Evolutionary conservation across 1,140 invertebrate genomes (phyloP).

Genomic region (Drosophila repletoides): DNA sequence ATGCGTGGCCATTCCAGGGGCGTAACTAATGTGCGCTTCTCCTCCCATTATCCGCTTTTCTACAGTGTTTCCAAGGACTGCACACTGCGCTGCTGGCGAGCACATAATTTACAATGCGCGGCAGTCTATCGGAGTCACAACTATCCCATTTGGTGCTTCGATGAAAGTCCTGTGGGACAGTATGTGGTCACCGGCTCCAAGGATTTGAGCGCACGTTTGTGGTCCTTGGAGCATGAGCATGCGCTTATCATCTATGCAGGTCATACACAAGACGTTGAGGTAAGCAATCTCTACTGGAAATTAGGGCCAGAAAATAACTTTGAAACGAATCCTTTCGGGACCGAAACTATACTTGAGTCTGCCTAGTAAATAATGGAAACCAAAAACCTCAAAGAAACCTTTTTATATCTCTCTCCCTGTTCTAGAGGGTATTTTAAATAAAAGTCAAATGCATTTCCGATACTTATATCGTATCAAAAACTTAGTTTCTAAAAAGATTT

Average conservation of each 20-base stretch:
- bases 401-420: too few species aligned
- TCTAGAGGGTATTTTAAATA: too few species aligned
- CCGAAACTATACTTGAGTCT: too few species aligned
- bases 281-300: too few species aligned
- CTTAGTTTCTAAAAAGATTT: too few species aligned
- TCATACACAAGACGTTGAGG: constrained; percentile 92
- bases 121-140: constrained; percentile 91
- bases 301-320: too few species aligned
- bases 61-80: constrained; percentile 90
- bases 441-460: neutral
- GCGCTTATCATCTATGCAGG: constrained; percentile 91
- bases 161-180: constrained; percentile 88
- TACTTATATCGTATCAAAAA: too few species aligned
- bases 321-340: too few species aligned
- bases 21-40: constrained; percentile 88
- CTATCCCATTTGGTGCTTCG: constrained; percentile 93
- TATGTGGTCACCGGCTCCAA: constrained; percentile 92
- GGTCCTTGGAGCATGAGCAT: constrained; percentile 91
- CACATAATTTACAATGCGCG: constrained; percentile 87
- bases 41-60: constrained; percentile 84
- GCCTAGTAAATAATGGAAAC: too few species aligned
- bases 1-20: constrained; percentile 89
- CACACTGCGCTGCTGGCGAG: constrained; percentile 88
- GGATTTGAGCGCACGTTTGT: constrained; percentile 92
- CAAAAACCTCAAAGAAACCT: too few species aligned